phyloP scores from a whole-genome alignment of 2,888 invertebrate genomes.

The Volucella inflata region DNA sequence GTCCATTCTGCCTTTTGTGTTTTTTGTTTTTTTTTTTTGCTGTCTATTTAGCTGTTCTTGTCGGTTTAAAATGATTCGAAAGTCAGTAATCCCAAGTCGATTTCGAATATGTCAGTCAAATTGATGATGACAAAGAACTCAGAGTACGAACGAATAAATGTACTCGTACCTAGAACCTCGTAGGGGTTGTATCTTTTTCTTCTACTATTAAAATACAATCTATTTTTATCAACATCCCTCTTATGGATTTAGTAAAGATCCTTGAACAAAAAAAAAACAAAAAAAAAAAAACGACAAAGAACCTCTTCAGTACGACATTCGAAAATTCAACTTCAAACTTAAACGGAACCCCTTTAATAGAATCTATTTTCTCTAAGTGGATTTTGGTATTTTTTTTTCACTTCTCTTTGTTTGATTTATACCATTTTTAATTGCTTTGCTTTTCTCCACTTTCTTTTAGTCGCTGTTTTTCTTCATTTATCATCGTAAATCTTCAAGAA shows the following conservation, averaged over 20 bases:
- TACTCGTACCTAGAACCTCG: constrained; percentile 34
- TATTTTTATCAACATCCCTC: constrained; percentile 69
- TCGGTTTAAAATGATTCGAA: constrained; percentile 23
- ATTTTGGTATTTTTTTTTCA: constrained; percentile 27
- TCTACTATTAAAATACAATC: constrained; percentile 55
- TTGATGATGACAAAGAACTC: constrained; percentile 72
- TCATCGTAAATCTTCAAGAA: constrained; percentile 68
- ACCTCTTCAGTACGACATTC: constrained; percentile 36
- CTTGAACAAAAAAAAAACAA: constrained; percentile 24
- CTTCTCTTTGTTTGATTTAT: constrained; percentile 61
- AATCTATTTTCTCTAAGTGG: constrained; percentile 61
- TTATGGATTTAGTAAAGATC: constrained; percentile 43
- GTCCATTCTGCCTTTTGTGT: not conserved
- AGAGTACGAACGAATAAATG: constrained; percentile 26
- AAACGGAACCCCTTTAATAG: constrained; percentile 71
- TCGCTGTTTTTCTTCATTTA: constrained; percentile 67
- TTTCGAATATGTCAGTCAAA: constrained; percentile 70
- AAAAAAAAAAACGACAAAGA: constrained; percentile 25
- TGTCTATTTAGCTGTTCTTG: not conserved
- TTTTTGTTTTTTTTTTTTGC: too few species aligned
- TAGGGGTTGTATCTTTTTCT: constrained; percentile 35
- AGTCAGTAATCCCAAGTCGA: constrained; percentile 56
- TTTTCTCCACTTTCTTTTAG: constrained; percentile 75
- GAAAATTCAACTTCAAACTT: not conserved
- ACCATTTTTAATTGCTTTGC: constrained; percentile 72